These are phyloP conservation scores for Salvelinus sp. DNA, from an alignment of 2,113 vertebrate species.

Conservation along the genomic window DNA sequence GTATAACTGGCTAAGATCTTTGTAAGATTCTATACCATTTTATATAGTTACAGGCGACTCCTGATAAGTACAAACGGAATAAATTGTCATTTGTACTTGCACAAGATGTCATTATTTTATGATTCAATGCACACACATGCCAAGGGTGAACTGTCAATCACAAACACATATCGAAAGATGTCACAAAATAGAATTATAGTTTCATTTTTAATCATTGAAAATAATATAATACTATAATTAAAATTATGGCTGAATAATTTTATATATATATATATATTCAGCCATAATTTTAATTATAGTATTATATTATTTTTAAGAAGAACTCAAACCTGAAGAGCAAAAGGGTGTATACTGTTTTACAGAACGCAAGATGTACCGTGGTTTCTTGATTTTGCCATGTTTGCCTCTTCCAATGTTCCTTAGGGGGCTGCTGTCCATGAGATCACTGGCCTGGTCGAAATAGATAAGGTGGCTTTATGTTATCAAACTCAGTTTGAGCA, in stretches of 20 bases:
- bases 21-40: neutral
- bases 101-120: no score
- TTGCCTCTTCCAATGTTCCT: conserved; percentile 10
- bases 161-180: no score
- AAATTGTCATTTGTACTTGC: neutral
- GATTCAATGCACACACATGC: no score
- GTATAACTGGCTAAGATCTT: neutral
- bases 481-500: neutral
- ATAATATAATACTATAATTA: neutral
- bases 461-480: neutral
- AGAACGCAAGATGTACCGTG: conserved; percentile 34
- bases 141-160: no score
- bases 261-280: neutral
- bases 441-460: conserved; percentile 2
- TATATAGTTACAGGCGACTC: neutral
- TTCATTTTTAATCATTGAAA: neutral
- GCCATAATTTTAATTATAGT: no score
- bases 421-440: conserved; percentile 3
- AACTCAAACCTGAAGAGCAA: neutral
- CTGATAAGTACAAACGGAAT: neutral
- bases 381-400: conserved; percentile 51
- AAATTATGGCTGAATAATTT: neutral
- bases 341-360: neutral
- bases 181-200: no score
- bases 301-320: neutral